Evolutionary conservation across 2,888 invertebrate genomes (phyloP).

Genomic region (Lasioglossum calceatum): DNA sequence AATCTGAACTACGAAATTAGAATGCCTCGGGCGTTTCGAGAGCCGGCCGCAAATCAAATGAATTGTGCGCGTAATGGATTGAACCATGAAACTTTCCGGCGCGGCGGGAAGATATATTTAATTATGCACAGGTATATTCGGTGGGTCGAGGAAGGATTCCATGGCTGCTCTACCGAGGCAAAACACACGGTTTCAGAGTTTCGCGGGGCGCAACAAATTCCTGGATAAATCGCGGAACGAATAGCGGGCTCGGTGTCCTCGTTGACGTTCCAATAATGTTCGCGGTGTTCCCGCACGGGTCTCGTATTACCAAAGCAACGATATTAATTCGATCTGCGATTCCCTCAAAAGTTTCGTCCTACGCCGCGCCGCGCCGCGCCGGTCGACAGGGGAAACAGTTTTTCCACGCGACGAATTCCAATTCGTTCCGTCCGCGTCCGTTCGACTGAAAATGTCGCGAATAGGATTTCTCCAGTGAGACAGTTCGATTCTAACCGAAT

Average conservation of each 20-base stretch:
- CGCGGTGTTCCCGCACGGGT: neutral
- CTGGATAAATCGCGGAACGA: neutral
- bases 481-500: neutral
- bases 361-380: neutral
- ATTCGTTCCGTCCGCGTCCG: neutral
- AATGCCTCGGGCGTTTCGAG: neutral
- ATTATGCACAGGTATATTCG: neutral
- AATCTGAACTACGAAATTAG: no score
- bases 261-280: neutral
- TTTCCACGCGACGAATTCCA: neutral
- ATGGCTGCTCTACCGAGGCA: no score
- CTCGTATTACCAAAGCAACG: conserved; percentile 12
- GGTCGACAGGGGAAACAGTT: neutral
- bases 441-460: neutral
- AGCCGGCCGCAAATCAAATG: neutral
- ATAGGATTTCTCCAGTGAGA: neutral
- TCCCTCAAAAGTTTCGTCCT: neutral
- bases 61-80: neutral
- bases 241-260: neutral
- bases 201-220: neutral
- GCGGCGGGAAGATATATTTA: neutral
- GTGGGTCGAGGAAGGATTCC: neutral
- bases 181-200: neutral
- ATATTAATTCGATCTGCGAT: conserved; percentile 5
- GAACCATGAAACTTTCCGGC: neutral